A percentile compares a stretch with the other conserved stretches of the same genome.
phyloP scores from a whole-genome alignment of 2,888 invertebrate species.

The Saturnia japonica region DNA sequence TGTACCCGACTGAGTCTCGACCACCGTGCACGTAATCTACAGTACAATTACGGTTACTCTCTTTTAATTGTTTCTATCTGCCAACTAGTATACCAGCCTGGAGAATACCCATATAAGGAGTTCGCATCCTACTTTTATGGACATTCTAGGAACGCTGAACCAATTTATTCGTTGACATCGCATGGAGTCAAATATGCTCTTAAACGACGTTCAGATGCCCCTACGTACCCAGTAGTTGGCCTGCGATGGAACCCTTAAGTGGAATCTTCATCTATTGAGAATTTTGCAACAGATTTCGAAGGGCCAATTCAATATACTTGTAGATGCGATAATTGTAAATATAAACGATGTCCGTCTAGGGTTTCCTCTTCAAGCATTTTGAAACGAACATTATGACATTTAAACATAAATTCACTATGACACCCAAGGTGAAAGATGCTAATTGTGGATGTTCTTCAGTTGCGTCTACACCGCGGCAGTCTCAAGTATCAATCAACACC shows the following conservation, averaged over 20 bases:
- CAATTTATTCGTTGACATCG: conserved; percentile 41
- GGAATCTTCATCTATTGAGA: conserved; percentile 35
- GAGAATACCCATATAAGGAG: conserved; percentile 36
- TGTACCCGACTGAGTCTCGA: too few relatives aligned
- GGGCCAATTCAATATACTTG: conserved; percentile 32
- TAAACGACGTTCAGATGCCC: conserved; percentile 26
- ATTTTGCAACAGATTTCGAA: conserved; percentile 27
- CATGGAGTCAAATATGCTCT: conserved; percentile 30
- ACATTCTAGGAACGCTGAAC: conserved; percentile 32
- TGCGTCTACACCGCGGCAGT: conserved; percentile 28
- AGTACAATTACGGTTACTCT: too few relatives aligned
- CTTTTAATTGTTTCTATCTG: too few relatives aligned
- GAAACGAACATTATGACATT: conserved; percentile 58
- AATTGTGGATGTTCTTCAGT: conserved; percentile 39
- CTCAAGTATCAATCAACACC: conserved; percentile 32
- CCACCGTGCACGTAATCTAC: too few relatives aligned
- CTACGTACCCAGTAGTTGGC: conserved; percentile 41
- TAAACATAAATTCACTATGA: conserved; percentile 58
- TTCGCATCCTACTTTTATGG: conserved; percentile 45
- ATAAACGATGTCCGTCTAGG: conserved; percentile 36
- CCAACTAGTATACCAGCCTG: conserved; percentile 31
- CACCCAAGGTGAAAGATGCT: conserved; percentile 48
- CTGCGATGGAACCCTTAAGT: conserved; percentile 46
- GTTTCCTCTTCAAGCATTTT: conserved; percentile 19
- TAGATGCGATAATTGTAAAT: conserved; percentile 43